These are phyloP conservation scores for Trematomus bernacchii DNA, from an alignment of 2,797 vertebrate genomes.

Conservation along the genomic window DNA sequence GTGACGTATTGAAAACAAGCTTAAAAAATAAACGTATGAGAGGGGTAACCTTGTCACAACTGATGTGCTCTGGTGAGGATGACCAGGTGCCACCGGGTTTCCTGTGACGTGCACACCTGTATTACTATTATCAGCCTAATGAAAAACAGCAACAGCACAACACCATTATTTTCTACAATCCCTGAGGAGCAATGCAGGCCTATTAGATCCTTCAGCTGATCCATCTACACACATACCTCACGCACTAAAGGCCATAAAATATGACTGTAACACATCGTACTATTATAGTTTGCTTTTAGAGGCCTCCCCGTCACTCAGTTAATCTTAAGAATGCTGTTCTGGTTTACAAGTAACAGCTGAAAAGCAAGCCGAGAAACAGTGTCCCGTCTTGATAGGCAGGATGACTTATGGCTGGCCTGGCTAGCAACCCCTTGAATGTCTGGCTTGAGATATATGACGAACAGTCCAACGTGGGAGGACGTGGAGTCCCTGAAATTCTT, in stretches of 20 bases:
- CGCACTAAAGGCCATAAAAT: conserved; percentile 73
- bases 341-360: conserved; percentile 77
- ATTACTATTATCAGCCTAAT: conserved; percentile 66
- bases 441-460: conserved; percentile 74
- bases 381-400: conserved; percentile 64
- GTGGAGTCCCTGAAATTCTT: conserved; percentile 71
- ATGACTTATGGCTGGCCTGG: conserved; percentile 75
- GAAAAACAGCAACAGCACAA: conserved; percentile 72
- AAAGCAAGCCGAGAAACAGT: conserved; percentile 53
- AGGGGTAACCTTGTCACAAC: conserved; percentile 30
- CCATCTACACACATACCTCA: conserved; percentile 52
- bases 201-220: conserved; percentile 62
- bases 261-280: conserved; percentile 70
- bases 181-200: conserved; percentile 62
- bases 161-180: conserved; percentile 57
- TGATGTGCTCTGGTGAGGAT: conserved; percentile 31
- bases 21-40: neutral
- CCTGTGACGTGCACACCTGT: conserved; percentile 48
- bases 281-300: conserved; percentile 75
- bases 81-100: conserved; percentile 42
- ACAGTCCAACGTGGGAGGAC: conserved; percentile 75
- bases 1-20: conserved; percentile 40
- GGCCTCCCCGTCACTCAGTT: conserved; percentile 73
- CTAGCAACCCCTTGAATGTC: conserved; percentile 71
- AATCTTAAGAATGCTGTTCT: conserved; percentile 71